A percentile compares a stretch with the other conserved stretches of the same genome.
phyloP scores from a whole-genome alignment of 2,797 vertebrate species.

The Gouania willdenowi region DNA sequence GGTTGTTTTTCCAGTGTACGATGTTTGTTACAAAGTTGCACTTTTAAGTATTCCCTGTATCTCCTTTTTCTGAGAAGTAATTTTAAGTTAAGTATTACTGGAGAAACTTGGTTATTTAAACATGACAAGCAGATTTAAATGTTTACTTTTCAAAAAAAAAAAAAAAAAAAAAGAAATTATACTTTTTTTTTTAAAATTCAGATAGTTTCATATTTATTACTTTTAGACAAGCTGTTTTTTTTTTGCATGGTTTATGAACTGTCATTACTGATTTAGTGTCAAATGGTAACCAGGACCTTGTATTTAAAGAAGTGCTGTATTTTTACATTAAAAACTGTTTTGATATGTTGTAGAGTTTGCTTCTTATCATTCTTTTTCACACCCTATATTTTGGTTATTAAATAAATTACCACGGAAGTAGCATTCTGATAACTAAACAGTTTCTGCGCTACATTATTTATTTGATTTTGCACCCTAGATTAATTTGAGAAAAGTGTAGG shows the following conservation, averaged over 20 bases:
- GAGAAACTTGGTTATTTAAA: slow-evolving; percentile 21
- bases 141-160: background rate
- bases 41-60: slow-evolving; percentile 41
- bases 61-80: slow-evolving; percentile 17
- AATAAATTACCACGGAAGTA: no score
- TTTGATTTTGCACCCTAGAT: no score
- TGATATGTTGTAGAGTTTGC: background rate
- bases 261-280: slow-evolving; percentile 24
- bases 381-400: no score
- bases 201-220: slow-evolving; percentile 67
- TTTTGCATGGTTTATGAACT: slow-evolving; percentile 24
- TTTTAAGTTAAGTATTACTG: slow-evolving; percentile 34
- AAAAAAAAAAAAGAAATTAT: no score
- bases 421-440: no score
- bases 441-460: no score
- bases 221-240: slow-evolving; percentile 36
- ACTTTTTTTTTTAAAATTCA: slow-evolving; percentile 29
- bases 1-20: slow-evolving; percentile 1
- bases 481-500: no score
- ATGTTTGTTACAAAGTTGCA: slow-evolving; percentile 27
- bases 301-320: slow-evolving; percentile 38
- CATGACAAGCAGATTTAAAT: slow-evolving; percentile 36
- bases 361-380: no score
- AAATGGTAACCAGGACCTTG: slow-evolving; percentile 31
- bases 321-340: slow-evolving; percentile 50